Evolutionary conservation across 1,140 invertebrate species (phyloP).

Genomic region (Mesaphorura yosii): DNA sequence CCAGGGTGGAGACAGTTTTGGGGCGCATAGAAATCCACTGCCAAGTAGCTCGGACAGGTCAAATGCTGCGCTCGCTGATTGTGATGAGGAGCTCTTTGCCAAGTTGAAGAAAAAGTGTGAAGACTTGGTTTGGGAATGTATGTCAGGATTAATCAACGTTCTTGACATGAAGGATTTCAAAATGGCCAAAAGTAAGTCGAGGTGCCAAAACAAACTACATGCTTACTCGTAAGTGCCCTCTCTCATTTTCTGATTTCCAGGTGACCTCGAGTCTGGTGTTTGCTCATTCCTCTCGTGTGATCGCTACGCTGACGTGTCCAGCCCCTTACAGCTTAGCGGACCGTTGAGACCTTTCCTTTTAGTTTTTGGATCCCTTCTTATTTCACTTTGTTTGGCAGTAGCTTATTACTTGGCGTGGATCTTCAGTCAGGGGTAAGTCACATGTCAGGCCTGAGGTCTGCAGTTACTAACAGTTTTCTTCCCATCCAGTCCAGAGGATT

Average conservation of each 20-base stretch:
- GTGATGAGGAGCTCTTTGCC: slow-evolving; percentile 29
- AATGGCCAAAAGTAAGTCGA: slow-evolving; percentile 24
- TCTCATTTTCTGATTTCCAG: slow-evolving; percentile 5
- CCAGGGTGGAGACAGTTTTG: neutral
- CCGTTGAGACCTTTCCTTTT: slow-evolving; percentile 29
- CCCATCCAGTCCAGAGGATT: slow-evolving; percentile 3
- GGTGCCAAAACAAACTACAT: neutral
- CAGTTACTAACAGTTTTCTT: neutral
- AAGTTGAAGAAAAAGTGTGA: slow-evolving; percentile 22
- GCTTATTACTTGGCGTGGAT: slow-evolving; percentile 32
- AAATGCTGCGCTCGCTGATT: slow-evolving; percentile 9
- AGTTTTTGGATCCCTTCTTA: slow-evolving; percentile 29
- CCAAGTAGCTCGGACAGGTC: neutral
- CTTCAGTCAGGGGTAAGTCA: slow-evolving; percentile 26
- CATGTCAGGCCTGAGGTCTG: neutral
- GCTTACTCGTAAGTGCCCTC: slow-evolving; percentile 1
- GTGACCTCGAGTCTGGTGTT: slow-evolving; percentile 27
- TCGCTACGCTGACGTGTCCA: slow-evolving; percentile 25
- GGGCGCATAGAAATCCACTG: neutral
- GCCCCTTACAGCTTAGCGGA: slow-evolving; percentile 17
- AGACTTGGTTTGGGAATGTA: slow-evolving; percentile 27
- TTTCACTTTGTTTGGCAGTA: slow-evolving; percentile 28
- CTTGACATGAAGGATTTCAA: slow-evolving; percentile 31
- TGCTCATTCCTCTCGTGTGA: slow-evolving; percentile 30
- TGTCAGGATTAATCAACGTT: slow-evolving; percentile 29